Percentiles rank a stretch among this genome's conserved stretches.
Conservation (phyloP, 2,113 vertebrate genomes). For the Rhinolophus ferrumequinum region DNA sequence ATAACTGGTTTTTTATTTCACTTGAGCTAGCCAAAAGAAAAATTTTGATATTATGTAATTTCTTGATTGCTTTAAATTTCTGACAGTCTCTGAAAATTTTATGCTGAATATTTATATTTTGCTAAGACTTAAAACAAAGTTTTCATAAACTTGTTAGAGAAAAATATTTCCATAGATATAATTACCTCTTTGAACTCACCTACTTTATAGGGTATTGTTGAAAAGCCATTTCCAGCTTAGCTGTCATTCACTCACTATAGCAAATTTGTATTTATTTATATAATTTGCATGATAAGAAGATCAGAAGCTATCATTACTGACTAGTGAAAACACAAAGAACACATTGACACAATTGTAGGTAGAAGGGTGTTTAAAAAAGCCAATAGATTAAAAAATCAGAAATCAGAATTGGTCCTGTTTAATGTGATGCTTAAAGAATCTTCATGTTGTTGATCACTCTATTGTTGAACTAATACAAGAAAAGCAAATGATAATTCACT, state of each 20-base stretch:
- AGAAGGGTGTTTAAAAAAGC: background rate
- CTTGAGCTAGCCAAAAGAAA: background rate
- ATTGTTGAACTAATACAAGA: background rate
- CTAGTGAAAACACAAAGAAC: background rate
- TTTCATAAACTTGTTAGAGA: background rate
- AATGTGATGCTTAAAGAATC: background rate
- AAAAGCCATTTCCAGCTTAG: background rate
- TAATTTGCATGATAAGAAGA: background rate
- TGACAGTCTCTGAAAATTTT: background rate
- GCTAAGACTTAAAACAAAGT: background rate
- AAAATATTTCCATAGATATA: background rate
- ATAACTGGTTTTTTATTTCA: background rate
- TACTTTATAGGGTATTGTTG: background rate
- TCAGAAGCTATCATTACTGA: background rate
- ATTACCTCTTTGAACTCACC: background rate
- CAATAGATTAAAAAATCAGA: background rate
- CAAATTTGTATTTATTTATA: background rate
- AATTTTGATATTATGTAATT: background rate
- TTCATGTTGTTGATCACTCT: background rate
- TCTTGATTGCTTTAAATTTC: background rate
- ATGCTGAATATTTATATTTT: background rate
- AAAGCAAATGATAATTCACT: background rate
- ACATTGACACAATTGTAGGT: background rate
- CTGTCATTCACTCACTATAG: background rate
- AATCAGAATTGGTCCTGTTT: background rate